Conservation (phyloP, 2,888 invertebrate genomes). For the Trissolcus brochymenae region DNA sequence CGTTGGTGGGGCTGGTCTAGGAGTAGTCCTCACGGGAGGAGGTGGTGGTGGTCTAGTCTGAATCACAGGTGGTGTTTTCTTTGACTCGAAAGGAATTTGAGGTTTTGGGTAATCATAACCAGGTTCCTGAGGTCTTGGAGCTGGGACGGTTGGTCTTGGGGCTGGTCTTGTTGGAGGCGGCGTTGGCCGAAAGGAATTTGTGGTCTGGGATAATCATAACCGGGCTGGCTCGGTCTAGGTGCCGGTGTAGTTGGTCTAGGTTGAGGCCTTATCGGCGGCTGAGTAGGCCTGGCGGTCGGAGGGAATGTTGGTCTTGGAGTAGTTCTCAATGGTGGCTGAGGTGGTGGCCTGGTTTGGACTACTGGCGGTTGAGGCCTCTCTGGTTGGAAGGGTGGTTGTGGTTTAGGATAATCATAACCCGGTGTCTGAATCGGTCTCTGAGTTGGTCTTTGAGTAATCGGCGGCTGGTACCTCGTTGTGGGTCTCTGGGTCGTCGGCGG, state of each 20-base stretch:
- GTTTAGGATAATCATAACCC: conserved; percentile 1
- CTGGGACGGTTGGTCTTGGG: conserved; percentile 17
- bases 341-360: no score
- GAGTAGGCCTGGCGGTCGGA: no score
- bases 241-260: neutral
- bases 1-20: neutral
- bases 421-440: conserved; percentile 6
- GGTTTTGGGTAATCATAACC: conserved; percentile 40
- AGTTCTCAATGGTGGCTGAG: neutral
- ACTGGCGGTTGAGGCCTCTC: neutral
- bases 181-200: no score
- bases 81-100: conserved; percentile 21
- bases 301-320: conserved; percentile 1
- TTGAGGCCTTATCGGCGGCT: conserved; percentile 3
- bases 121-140: conserved; percentile 3
- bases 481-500: neutral
- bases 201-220: no score
- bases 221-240: no score
- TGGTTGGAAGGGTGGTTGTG: neutral
- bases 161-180: conserved; percentile 13
- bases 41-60: conserved; percentile 35
- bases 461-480: neutral
- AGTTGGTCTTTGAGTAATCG: neutral
- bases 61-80: no score
- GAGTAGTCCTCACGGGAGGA: conserved; percentile 18